A percentile compares a stretch with the other conserved stretches of the same genome.
These are phyloP conservation scores for Prinia subflava DNA, from an alignment of 2,113 vertebrate genomes.

Conservation along the genomic window DNA sequence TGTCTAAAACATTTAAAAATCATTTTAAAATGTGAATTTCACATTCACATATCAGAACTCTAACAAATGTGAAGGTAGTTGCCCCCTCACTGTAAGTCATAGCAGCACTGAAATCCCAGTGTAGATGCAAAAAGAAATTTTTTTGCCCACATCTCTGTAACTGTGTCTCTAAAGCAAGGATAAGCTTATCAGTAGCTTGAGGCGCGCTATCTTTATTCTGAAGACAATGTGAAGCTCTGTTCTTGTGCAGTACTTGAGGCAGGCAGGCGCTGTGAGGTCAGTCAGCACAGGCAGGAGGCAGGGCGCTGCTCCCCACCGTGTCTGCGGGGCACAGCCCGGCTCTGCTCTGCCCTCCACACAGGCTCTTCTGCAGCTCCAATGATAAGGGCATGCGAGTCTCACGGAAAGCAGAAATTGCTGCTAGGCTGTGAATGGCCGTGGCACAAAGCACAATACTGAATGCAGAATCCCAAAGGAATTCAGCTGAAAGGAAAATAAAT, in stretches of 20 bases:
- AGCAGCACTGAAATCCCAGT: background rate
- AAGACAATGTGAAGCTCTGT: background rate
- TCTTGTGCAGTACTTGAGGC: background rate
- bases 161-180: background rate
- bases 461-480: background rate
- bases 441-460: background rate
- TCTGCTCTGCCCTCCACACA: background rate
- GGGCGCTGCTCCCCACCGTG: fast-evolving
- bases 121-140: background rate
- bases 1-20: background rate
- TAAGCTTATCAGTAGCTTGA: background rate
- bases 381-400: background rate
- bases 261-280: background rate
- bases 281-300: background rate
- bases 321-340: background rate
- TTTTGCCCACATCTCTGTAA: background rate
- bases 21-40: background rate
- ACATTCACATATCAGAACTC: background rate
- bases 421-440: background rate
- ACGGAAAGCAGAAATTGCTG: background rate
- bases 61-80: background rate
- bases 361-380: background rate
- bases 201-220: background rate
- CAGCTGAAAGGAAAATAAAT: background rate
- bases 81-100: background rate